phyloP scores from a whole-genome alignment of 2,888 invertebrate species.

The Ariolimax columbianus region DNA sequence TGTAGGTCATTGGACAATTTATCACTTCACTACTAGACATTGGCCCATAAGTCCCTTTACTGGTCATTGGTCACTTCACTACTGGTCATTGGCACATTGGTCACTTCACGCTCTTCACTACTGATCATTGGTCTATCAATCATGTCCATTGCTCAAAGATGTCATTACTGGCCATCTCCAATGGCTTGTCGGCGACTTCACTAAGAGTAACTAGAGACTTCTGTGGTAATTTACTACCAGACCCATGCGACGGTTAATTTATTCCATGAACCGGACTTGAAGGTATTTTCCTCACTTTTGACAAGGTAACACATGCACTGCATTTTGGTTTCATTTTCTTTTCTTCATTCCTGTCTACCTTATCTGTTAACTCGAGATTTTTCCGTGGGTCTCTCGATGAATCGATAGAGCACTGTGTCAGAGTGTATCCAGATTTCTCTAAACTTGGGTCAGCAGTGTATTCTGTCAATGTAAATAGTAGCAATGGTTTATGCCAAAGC shows the following conservation, averaged over 20 bases:
- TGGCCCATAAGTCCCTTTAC: no score
- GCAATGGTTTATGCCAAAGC: not conserved
- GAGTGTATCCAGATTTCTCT: not conserved
- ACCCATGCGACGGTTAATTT: not conserved
- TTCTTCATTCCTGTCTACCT: not conserved
- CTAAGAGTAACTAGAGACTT: not conserved
- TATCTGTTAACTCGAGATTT: not conserved
- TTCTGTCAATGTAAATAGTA: conserved; percentile 12
- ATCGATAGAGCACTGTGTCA: not conserved
- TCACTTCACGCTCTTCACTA: not conserved
- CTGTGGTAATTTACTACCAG: not conserved
- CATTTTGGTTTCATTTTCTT: not conserved
- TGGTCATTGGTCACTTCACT: not conserved
- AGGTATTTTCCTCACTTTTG: not conserved
- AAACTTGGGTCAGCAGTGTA: not conserved
- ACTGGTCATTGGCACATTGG: not conserved
- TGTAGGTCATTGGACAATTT: no score
- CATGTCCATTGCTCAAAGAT: not conserved
- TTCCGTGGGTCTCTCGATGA: not conserved
- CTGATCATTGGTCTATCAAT: no score
- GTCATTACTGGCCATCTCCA: not conserved
- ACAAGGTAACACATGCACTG: no score
- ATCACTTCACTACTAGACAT: no score
- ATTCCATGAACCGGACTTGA: not conserved
- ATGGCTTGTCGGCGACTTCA: not conserved